Conservation (phyloP, 30 jellyfish, hydroid and myxozoan species). For the Aurelia aurita complex sp. Pacific region DNA sequence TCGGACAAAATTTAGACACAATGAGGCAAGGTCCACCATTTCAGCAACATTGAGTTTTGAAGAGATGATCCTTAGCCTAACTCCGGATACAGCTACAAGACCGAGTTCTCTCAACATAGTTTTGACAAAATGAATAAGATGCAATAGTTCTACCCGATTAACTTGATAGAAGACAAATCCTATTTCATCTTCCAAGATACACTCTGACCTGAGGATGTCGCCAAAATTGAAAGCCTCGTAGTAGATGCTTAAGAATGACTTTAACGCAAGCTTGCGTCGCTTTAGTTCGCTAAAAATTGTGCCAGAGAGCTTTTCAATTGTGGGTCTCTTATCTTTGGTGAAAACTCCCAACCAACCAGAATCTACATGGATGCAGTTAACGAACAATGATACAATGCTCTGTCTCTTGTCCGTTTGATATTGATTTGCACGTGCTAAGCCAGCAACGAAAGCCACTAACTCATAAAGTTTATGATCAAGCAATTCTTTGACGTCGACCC, state of each 20-base stretch:
- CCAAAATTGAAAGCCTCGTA: conserved; percentile 7
- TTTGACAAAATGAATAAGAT: conserved; percentile 13
- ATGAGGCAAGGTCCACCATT: not conserved
- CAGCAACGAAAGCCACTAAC: conserved; percentile 28
- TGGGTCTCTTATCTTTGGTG: not conserved
- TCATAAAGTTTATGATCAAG: conserved; percentile 26
- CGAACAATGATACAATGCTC: conserved; percentile 3
- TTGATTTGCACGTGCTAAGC: conserved; percentile 17
- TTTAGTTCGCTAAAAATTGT: not conserved
- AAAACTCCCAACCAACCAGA: not conserved
- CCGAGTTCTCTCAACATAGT: conserved; percentile 13
- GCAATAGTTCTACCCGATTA: not conserved
- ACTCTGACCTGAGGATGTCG: not conserved
- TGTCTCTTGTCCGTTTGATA: not conserved
- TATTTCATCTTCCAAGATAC: not conserved
- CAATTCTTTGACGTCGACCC: not conserved
- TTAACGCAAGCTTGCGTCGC: conserved; percentile 10
- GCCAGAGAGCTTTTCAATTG: not conserved
- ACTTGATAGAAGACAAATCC: conserved; percentile 7
- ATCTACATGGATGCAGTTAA: not conserved
- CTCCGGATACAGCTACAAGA: not conserved
- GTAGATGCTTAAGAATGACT: conserved; percentile 19
- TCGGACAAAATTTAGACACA: conserved; percentile 2
- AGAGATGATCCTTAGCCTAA: conserved; percentile 10
- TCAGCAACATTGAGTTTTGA: not conserved